Percentiles rank a stretch among this genome's conserved stretches.
Evolutionary conservation across 2,888 invertebrate genomes (phyloP).

Genomic region (Lepas anatifera): DNA sequence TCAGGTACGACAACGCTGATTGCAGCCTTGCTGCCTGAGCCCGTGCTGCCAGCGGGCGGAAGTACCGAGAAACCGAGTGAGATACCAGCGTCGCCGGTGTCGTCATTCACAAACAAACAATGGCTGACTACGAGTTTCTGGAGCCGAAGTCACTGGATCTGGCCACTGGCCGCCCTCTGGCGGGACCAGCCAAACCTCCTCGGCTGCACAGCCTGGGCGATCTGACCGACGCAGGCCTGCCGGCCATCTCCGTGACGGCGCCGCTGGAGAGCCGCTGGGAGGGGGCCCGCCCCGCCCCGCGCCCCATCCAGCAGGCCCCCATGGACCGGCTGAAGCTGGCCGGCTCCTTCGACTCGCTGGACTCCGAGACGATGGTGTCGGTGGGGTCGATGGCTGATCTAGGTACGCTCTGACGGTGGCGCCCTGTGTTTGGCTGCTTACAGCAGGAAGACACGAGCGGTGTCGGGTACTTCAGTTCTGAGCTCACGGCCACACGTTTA

Average conservation of each 20-base stretch:
- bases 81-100: no score
- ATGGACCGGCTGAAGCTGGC: not conserved
- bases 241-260: not conserved
- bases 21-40: no score
- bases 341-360: not conserved
- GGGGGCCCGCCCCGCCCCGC: not conserved
- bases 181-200: not conserved
- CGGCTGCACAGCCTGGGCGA: slow-evolving; percentile 1
- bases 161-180: not conserved
- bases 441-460: no score
- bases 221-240: not conserved
- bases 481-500: no score
- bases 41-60: no score
- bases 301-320: not conserved
- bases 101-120: no score
- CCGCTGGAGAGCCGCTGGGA: not conserved
- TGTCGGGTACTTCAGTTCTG: no score
- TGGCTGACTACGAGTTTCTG: not conserved
- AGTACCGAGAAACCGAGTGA: no score
- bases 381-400: not conserved
- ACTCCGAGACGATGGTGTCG: not conserved
- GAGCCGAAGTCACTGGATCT: not conserved
- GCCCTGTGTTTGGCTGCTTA: no score
- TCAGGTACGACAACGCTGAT: no score
- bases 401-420: not conserved